Evolutionary conservation across 2,888 invertebrate genomes (phyloP).

Genomic region (Drosophila anomalata): DNA sequence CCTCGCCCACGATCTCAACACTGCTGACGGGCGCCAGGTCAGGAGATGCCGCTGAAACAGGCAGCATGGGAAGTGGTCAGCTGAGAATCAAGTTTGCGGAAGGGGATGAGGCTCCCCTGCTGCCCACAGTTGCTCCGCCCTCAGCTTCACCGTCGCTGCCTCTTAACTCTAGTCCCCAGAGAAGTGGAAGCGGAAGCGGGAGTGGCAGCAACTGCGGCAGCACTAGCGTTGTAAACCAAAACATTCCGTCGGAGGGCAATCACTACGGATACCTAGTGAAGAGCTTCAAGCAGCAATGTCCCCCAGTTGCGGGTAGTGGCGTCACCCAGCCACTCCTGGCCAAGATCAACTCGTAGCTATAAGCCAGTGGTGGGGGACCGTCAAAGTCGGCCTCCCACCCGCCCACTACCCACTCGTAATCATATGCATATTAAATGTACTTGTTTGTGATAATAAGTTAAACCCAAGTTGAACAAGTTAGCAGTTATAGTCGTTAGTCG

Average conservation of each 20-base stretch:
- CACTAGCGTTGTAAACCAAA: conserved; percentile 31
- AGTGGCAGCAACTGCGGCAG: conserved; percentile 35
- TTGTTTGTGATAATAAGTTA: conserved; percentile 77
- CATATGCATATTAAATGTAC: conserved; percentile 68
- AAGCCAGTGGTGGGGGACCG: conserved; percentile 26
- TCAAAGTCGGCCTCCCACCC: conserved; percentile 3
- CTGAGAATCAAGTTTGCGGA: conserved; percentile 70
- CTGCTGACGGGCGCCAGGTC: conserved; percentile 53
- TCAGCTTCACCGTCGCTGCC: conserved; percentile 18
- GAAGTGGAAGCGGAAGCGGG: conserved; percentile 46
- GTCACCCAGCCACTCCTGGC: conserved; percentile 82
- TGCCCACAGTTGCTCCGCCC: conserved; percentile 29
- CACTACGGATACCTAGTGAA: conserved; percentile 73
- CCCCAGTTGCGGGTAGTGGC: conserved; percentile 47
- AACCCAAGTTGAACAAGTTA: conserved; percentile 72
- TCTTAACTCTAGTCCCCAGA: conserved; percentile 39
- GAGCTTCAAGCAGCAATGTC: conserved; percentile 75
- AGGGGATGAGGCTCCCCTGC: conserved; percentile 58
- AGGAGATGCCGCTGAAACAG: conserved; percentile 57
- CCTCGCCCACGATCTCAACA: conserved; percentile 77
- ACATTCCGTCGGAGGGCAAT: conserved; percentile 60
- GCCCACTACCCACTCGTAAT: conserved; percentile 28
- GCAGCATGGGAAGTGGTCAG: conserved; percentile 62
- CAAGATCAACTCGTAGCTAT: conserved; percentile 80
- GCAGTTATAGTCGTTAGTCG: conserved; percentile 36